Percentiles rank a stretch among this genome's conserved stretches.
These are phyloP conservation scores for Buathra laborator DNA, from an alignment of 2,888 invertebrate genomes.

Conservation along the genomic window DNA sequence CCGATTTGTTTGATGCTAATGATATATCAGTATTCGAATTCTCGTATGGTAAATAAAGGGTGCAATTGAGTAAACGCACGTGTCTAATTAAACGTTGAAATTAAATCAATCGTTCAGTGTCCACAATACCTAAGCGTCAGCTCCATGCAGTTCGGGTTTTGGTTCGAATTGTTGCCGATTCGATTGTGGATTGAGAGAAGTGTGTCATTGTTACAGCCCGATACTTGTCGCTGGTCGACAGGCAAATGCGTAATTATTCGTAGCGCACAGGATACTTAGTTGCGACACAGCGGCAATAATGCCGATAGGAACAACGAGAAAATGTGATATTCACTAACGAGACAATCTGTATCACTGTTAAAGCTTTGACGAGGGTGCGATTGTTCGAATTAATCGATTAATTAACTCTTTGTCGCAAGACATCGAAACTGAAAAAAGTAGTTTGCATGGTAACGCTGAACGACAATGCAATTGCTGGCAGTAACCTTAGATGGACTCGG, in stretches of 20 bases:
- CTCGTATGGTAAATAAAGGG: not conserved
- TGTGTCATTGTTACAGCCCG: not conserved
- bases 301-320: not conserved
- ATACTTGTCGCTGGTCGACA: not conserved
- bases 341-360: not conserved
- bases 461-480: not conserved
- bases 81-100: not conserved
- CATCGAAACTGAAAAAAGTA: not conserved
- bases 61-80: not conserved
- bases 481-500: too few relatives aligned
- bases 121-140: not conserved
- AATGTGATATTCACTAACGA: conserved; percentile 2
- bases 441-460: not conserved
- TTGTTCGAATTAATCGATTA: conserved; percentile 4
- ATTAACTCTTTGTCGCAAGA: conserved; percentile 14
- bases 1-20: not conserved
- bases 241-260: conserved; percentile 10
- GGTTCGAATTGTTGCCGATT: not conserved
- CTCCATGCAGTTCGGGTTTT: too few relatives aligned
- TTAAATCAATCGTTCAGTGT: not conserved
- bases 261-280: not conserved
- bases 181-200: not conserved
- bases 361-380: not conserved
- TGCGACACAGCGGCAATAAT: not conserved
- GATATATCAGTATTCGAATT: not conserved